Conservation (phyloP, 1,140 invertebrate genomes). For the Tetramorium parvispinum region DNA sequence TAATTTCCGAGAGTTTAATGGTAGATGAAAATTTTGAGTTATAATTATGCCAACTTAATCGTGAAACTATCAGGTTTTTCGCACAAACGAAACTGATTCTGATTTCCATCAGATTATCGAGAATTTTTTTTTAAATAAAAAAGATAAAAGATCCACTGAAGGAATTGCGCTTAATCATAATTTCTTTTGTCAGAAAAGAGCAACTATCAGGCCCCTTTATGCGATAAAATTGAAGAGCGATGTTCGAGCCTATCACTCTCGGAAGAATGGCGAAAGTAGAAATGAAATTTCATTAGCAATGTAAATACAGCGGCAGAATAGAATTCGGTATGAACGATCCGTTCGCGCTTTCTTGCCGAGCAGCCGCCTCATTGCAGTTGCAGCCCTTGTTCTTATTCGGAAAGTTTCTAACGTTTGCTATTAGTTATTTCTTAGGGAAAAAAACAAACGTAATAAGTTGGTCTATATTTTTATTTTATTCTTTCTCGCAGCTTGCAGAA, state of each 20-base stretch:
- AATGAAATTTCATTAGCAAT: slow-evolving; percentile 77
- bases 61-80: not conserved
- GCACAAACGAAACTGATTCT: not conserved
- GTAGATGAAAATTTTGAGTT: not conserved
- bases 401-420: slow-evolving; percentile 4
- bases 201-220: slow-evolving; percentile 25
- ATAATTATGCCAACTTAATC: not conserved
- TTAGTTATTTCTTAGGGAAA: not conserved
- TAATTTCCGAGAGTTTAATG: slow-evolving; percentile 2
- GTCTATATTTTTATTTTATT: slow-evolving; percentile 14
- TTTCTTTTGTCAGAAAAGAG: slow-evolving; percentile 10
- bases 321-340: slow-evolving; percentile 37
- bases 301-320: slow-evolving; percentile 60
- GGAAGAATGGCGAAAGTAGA: slow-evolving; percentile 40
- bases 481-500: not conserved
- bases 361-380: not conserved
- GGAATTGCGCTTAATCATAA: not conserved
- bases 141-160: not conserved
- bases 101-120: not conserved
- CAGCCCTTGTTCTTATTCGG: not conserved
- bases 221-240: not conserved
- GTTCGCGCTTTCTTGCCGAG: not conserved
- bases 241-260: not conserved
- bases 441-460: slow-evolving; percentile 24
- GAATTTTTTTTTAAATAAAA: not conserved